phyloP scores from a whole-genome alignment of 2,113 vertebrate species.

The Galeopterus variegatus region DNA sequence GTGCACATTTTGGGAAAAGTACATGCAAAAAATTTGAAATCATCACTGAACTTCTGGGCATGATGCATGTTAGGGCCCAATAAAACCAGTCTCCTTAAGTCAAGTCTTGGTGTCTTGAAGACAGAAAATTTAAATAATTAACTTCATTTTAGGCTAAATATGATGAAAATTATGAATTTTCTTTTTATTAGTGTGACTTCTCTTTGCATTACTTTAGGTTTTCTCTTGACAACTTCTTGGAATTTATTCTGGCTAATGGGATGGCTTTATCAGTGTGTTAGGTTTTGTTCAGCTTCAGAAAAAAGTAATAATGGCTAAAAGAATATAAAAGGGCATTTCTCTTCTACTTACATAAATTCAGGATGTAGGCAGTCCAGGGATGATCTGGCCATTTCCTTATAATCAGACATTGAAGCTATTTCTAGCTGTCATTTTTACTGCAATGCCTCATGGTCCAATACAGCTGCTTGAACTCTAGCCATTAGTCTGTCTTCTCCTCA shows the following conservation, averaged over 20 bases:
- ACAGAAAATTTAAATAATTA: neutral
- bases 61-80: neutral
- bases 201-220: neutral
- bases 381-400: neutral
- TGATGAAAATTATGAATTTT: neutral
- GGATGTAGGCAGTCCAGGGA: neutral
- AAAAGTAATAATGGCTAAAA: neutral
- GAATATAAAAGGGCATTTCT: neutral
- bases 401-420: neutral
- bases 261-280: neutral
- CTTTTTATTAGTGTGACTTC: neutral
- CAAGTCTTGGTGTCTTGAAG: neutral
- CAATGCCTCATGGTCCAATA: neutral
- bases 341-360: neutral
- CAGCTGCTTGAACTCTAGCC: neutral
- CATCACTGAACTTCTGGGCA: neutral
- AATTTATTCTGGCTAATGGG: neutral
- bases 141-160: neutral
- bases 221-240: neutral
- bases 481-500: neutral
- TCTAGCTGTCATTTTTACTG: neutral
- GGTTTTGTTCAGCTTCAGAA: neutral
- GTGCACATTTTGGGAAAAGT: neutral
- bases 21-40: neutral
- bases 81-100: neutral